Conservation (phyloP, 1,140 invertebrate genomes). For the Oppia nitens region DNA sequence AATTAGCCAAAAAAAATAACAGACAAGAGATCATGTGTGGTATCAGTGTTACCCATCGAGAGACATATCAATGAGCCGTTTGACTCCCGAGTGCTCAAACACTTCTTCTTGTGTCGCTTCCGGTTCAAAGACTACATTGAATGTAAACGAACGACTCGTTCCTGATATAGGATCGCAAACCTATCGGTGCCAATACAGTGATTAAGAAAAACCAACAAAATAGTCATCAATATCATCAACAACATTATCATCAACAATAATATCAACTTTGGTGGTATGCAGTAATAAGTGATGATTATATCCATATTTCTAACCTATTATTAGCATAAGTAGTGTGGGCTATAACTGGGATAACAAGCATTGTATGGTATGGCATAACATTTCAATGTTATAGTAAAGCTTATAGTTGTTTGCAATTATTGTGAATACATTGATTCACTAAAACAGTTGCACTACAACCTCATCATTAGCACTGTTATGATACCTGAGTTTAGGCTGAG, state of each 20-base stretch:
- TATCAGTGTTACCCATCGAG: constrained; percentile 29
- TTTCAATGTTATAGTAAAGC: too few relatives aligned
- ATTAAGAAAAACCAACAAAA: neutral
- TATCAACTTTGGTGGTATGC: neutral
- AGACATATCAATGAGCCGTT: constrained; percentile 74
- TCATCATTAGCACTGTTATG: neutral
- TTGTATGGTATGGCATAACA: neutral
- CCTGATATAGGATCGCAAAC: constrained; percentile 12
- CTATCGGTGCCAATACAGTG: neutral
- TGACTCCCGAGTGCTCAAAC: constrained; percentile 62
- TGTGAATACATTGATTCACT: neutral
- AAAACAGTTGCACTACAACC: neutral
- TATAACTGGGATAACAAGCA: neutral
- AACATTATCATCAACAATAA: neutral
- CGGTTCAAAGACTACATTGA: constrained; percentile 67
- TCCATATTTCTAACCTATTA: neutral
- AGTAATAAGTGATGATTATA: neutral
- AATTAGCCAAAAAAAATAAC: neutral
- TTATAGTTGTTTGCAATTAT: neutral
- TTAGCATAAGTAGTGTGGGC: neutral
- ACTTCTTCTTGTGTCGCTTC: constrained; percentile 61
- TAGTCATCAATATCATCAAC: neutral
- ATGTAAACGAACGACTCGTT: constrained; percentile 48
- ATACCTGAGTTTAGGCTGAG: neutral
- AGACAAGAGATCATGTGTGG: neutral